These are phyloP conservation scores for Platysteira castanea DNA, from an alignment of 2,113 vertebrate genomes.

Conservation along the genomic window DNA sequence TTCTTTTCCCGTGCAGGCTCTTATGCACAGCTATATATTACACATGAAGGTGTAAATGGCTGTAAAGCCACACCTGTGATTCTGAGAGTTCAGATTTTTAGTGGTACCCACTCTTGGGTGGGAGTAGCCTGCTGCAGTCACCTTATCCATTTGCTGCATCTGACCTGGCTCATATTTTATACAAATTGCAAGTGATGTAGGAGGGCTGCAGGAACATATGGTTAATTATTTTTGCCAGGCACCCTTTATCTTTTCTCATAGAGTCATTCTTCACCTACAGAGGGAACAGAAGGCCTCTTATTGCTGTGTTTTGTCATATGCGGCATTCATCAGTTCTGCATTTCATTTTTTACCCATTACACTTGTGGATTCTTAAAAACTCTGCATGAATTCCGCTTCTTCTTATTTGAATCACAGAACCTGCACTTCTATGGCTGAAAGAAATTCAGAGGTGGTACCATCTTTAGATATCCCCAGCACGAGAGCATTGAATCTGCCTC, in stretches of 20 bases:
- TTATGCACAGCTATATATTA: background rate
- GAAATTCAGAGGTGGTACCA: background rate
- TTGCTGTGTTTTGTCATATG: background rate
- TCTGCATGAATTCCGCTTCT: background rate
- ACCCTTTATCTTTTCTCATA: background rate
- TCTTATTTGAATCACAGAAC: background rate
- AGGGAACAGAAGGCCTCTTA: background rate
- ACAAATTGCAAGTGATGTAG: background rate
- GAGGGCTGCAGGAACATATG: slow-evolving; percentile 19
- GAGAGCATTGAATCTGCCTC: background rate
- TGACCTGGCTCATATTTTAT: slow-evolving; percentile 21
- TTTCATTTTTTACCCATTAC: background rate
- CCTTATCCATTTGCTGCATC: background rate
- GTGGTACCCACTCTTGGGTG: background rate
- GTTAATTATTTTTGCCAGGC: slow-evolving; percentile 34
- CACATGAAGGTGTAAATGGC: background rate
- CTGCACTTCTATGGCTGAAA: background rate
- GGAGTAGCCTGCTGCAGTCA: background rate
- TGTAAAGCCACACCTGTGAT: background rate
- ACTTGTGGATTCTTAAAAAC: background rate
- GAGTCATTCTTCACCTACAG: slow-evolving; percentile 28
- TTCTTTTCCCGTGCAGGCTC: background rate
- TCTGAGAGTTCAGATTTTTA: background rate
- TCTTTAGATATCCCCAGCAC: background rate
- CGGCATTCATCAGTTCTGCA: background rate